Evolutionary conservation across 2,888 invertebrate genomes (phyloP).

Genomic region (Rapana venosa): DNA sequence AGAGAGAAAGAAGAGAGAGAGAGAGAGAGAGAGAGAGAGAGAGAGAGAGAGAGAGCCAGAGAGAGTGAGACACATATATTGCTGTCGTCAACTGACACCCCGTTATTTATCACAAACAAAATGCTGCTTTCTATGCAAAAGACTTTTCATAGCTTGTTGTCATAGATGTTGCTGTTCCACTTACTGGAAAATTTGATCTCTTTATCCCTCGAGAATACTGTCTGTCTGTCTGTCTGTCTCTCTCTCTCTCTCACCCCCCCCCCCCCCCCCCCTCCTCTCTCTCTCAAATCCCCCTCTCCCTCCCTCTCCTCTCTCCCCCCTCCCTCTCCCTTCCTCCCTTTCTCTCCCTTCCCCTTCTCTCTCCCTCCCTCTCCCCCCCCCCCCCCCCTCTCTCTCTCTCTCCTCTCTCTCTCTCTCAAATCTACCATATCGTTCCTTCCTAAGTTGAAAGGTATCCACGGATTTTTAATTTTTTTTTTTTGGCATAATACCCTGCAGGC

Average conservation of each 20-base stretch:
- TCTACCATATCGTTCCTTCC: no score
- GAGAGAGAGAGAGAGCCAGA: no score
- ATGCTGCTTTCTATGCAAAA: background rate
- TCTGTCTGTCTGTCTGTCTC: background rate
- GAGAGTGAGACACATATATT: background rate
- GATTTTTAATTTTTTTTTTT: no score
- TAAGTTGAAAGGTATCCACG: no score
- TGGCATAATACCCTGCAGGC: no score
- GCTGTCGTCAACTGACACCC: background rate
- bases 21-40: no score
- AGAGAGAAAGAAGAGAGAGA: no score
- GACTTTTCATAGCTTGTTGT: background rate
- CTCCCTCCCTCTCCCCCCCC: background rate
- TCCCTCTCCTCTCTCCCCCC: background rate
- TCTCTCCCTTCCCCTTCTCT: background rate
- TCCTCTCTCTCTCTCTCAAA: background rate
- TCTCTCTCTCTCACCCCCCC: conserved; percentile 5
- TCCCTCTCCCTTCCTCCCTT: no score
- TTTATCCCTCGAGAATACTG: background rate
- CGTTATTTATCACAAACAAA: background rate
- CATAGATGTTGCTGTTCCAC: no score
- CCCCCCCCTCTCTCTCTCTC: no score
- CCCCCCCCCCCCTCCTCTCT: conserved; percentile 3
- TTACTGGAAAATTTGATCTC: background rate
- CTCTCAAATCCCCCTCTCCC: background rate